Conservation (phyloP, 92 coral and sea anemone species). For the Metridium senile region DNA sequence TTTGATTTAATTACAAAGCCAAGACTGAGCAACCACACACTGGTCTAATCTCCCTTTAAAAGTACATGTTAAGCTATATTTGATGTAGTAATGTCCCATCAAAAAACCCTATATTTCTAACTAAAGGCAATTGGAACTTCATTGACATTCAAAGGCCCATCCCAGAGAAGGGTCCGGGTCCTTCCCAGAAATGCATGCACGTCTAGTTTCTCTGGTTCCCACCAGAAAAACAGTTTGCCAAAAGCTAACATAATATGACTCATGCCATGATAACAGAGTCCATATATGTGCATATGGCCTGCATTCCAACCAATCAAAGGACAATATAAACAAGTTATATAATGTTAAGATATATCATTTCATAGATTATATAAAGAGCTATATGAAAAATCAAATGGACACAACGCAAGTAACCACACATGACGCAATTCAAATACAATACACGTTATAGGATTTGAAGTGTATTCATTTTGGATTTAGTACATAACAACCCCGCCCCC, state of each 20-base stretch:
- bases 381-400: conserved; percentile 5
- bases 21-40: no score
- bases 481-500: conserved; percentile 10
- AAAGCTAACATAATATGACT: background rate
- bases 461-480: conserved; percentile 1
- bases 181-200: no score
- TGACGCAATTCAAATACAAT: conserved; percentile 65
- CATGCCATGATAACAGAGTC: background rate
- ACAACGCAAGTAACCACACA: conserved; percentile 64
- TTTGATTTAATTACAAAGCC: no score
- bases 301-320: background rate
- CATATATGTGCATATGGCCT: background rate
- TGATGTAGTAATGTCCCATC: no score
- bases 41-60: no score
- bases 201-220: background rate
- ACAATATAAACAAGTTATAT: no score
- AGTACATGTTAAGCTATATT: no score
- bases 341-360: background rate
- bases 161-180: no score
- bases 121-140: no score
- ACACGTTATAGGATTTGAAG: conserved; percentile 4
- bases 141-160: no score
- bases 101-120: no score
- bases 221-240: background rate
- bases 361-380: background rate